These are phyloP conservation scores for Erinaceus europaeus DNA, from an alignment of 2,113 vertebrate species.

Conservation along the genomic window DNA sequence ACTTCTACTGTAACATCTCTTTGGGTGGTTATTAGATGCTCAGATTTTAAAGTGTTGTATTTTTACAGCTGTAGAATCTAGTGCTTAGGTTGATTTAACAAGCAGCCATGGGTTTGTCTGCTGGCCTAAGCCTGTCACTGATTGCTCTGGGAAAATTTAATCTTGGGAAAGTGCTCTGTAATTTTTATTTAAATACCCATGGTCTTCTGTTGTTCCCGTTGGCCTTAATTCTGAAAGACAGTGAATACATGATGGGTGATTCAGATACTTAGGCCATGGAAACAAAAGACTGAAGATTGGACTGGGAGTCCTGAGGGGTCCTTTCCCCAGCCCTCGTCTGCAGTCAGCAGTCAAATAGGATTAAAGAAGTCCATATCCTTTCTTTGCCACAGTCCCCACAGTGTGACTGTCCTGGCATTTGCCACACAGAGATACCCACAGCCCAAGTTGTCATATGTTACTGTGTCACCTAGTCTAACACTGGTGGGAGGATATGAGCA, in stretches of 20 bases:
- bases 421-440: background rate
- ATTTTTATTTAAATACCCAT: background rate
- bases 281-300: background rate
- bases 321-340: background rate
- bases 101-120: constrained; percentile 32
- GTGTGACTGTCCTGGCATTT: background rate
- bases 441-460: background rate
- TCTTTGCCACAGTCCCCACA: background rate
- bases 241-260: background rate
- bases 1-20: constrained; percentile 1
- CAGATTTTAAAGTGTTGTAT: constrained; percentile 52
- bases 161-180: constrained; percentile 34
- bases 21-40: constrained; percentile 47
- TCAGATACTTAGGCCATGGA: background rate
- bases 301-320: background rate
- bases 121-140: constrained; percentile 3
- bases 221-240: background rate
- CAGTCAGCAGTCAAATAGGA: background rate
- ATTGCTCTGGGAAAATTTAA: constrained; percentile 52
- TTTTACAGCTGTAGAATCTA: constrained; percentile 44
- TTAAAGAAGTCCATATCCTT: background rate
- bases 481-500: background rate
- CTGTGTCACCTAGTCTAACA: background rate
- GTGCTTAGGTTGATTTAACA: constrained; percentile 60
- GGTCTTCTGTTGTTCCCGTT: background rate